Conservation (phyloP, 2,113 vertebrate genomes). For the Amia ocellicauda region DNA sequence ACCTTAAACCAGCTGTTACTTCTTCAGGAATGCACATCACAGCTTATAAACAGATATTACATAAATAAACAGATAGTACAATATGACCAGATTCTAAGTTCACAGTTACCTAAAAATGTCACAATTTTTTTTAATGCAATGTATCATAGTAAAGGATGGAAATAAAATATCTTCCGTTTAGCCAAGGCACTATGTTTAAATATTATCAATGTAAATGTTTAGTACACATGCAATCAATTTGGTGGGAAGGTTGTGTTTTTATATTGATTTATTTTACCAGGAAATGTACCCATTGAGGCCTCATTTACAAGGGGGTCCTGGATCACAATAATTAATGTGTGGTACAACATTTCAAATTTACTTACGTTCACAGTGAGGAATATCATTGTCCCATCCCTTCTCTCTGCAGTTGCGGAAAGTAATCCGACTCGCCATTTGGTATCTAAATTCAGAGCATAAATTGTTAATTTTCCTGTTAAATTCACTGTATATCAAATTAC, state of each 20-base stretch:
- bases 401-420: slow-evolving; percentile 39
- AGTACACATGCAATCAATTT: no score
- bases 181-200: no score
- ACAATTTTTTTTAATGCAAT: background rate
- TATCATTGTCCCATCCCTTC: slow-evolving; percentile 57
- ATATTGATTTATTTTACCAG: no score
- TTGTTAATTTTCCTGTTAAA: background rate
- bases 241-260: no score
- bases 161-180: no score
- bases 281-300: no score
- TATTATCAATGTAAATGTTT: no score
- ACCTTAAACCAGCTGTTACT: background rate
- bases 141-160: no score
- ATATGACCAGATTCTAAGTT: background rate
- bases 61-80: background rate
- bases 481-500: background rate
- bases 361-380: slow-evolving; percentile 63
- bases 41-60: slow-evolving; percentile 3
- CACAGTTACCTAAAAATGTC: background rate
- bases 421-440: slow-evolving; percentile 52
- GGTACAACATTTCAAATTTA: no score
- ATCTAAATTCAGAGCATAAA: slow-evolving; percentile 39
- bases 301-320: no score
- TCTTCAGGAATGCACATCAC: slow-evolving; percentile 12
- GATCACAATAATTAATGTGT: no score